Percentiles rank a stretch among this genome's conserved stretches.
phyloP scores from a whole-genome alignment of 2,888 invertebrate species.

The Neoitamus cyanurus region DNA sequence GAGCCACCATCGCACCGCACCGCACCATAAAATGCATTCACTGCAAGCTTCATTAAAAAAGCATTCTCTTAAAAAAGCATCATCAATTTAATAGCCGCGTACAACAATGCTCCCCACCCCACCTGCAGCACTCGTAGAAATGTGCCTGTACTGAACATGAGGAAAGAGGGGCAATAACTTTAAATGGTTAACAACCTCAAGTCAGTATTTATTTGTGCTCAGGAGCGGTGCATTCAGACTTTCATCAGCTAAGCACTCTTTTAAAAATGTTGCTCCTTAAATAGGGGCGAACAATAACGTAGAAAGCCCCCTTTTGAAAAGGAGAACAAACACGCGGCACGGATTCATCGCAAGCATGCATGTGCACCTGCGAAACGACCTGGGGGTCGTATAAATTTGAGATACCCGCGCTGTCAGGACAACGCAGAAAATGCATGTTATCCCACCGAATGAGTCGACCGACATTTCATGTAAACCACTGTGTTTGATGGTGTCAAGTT shows the following conservation, averaged over 20 bases:
- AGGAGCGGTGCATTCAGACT: not conserved
- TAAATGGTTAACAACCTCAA: conserved; percentile 40
- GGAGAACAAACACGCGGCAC: not conserved
- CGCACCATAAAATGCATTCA: no score
- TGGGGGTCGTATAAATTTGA: conserved; percentile 27
- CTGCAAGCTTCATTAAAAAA: not conserved
- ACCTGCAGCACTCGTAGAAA: not conserved
- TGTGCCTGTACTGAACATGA: not conserved
- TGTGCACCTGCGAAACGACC: not conserved
- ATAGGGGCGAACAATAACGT: conserved; percentile 7
- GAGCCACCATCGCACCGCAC: not conserved
- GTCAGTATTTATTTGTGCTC: conserved; percentile 19
- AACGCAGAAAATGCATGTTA: conserved; percentile 37
- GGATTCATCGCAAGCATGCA: conserved; percentile 3
- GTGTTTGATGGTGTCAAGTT: conserved; percentile 34
- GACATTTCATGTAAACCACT: conserved; percentile 35
- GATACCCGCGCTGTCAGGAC: not conserved
- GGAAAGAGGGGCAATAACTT: conserved; percentile 8
- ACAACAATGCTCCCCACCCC: not conserved
- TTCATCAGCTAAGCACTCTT: conserved; percentile 32
- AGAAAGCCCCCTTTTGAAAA: conserved; percentile 23
- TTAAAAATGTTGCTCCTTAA: not conserved
- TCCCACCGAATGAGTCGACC: conserved; percentile 30
- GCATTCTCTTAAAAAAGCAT: not conserved
- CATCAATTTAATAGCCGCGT: not conserved